Base-by-base conservation (phyloP, 1,140 invertebrate genomes). In the Penaeus indicus region DNA sequence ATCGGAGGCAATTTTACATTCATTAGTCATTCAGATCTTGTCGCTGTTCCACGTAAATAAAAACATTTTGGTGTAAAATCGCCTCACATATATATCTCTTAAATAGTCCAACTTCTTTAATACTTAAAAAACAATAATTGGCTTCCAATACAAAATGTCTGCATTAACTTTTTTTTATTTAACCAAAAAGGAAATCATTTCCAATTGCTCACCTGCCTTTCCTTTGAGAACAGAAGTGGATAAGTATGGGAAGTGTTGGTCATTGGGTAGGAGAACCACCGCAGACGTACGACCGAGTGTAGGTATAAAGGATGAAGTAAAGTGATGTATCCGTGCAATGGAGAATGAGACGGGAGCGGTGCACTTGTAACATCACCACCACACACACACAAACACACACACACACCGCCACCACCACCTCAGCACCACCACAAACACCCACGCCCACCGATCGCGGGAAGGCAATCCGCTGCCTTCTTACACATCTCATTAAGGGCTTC, bases 71-170 rank as follows among this genome's bases (percentile, higher is more conserved):
- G 54, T 54, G 54, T 54, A 54, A 54, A 54, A 54, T 54, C 54
- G 54, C 54, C 54, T 54, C 54, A 54, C 54, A 54, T 54, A 54
- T 54, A 54, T 54, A 54, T 54, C 54, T 54, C 54, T 54, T 54
- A 54, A 54, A 54, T 54, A 54, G 54, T 54, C 54, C 54, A 54
- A 60, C 54, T n/a, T 63, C n/a, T 63, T 84, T 83, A 83, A 63
- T 61, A 62, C 61, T 32, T 18, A 25, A 27, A 67, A 64, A 27
- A 75, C 27, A 75, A 75, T 63, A 62, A 88, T 88, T 88, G 86
- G 86, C 86, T 88, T 88, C 86, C 86, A 88, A 75, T 83, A 83
- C 80, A 82, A 72, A 83, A 88, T 82, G 80, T 88, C 81, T 83
- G 25, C 62, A 82, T 60, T 19, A 63, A 42, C 69, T 61, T 60